Evolutionary conservation across 1,140 invertebrate species (phyloP), one percentile per base, ranked within the genome.

Genomic region (Drosophila biarmipes): DNA sequence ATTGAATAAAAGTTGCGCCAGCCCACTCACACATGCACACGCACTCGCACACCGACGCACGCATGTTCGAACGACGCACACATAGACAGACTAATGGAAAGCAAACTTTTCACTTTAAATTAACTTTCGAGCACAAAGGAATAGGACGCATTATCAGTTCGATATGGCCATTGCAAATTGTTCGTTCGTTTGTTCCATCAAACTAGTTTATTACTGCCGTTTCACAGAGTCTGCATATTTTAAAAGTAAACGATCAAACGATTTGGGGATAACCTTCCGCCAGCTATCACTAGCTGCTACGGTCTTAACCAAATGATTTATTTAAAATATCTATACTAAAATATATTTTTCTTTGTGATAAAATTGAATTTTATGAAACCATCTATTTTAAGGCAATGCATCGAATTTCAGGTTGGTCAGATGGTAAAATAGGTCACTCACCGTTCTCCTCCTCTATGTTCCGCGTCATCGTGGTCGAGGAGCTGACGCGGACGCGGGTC

Each of bases 381-480:
- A 24, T 4, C 24, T n/a, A n/a, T n/a, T n/a, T n/a, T n/a, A n/a
- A n/a, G n/a, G n/a, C n/a, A n/a, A n/a, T n/a, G n/a, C n/a, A n/a
- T n/a, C n/a, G n/a, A n/a, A n/a, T n/a, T n/a, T n/a, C n/a, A n/a
- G n/a, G n/a, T n/a, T n/a, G n/a, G n/a, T n/a, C n/a, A 8, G 8
- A 38, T 8, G 17, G 17, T 40, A 40, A 38, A 0, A 38, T 15
- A 11, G 15, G 6, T 7, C 1, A 91, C 90, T 91, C 67, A 91
- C 90, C 90, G 57, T 91, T 91, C 69, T 91, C 90, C 61, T 91
- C 90, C 52, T 91, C 90, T 42, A 91, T 91, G 67, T 91, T 91
- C 24, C 90, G 80, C 35, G 80, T 90, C 90, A 91, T 91, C 38
- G 85, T 69, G n/a, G 84, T 89, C 6, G 90, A 90, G 48, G 86